A percentile compares a stretch with the other conserved stretches of the same genome.
phyloP scores from a whole-genome alignment of 2,888 invertebrate genomes.

The Cephus pulcher region DNA sequence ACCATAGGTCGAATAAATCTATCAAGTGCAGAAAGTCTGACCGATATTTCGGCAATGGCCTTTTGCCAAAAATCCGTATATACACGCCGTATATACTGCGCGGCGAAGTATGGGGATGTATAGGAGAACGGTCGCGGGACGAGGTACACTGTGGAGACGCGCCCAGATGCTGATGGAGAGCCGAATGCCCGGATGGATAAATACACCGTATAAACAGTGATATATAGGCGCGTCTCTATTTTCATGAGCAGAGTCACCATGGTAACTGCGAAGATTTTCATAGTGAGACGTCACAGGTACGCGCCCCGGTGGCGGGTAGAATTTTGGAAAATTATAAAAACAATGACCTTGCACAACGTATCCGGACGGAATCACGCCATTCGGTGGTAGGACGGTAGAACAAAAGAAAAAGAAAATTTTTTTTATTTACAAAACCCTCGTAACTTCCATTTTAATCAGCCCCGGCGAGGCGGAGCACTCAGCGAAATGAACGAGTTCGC shows the following conservation, averaged over 20 bases:
- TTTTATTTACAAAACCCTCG: not conserved
- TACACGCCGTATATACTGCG: not conserved
- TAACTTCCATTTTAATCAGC: not conserved
- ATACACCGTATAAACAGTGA: slow-evolving; percentile 32
- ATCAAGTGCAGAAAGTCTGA: slow-evolving; percentile 32
- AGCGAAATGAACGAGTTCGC: not conserved
- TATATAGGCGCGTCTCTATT: slow-evolving; percentile 30
- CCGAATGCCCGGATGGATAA: slow-evolving; percentile 21
- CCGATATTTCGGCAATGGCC: slow-evolving; percentile 44
- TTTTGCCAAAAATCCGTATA: slow-evolving; percentile 36
- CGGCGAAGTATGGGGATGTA: not conserved
- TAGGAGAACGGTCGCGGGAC: not conserved
- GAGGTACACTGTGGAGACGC: not conserved
- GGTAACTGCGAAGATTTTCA: not conserved
- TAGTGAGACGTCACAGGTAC: not conserved
- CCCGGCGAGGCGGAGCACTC: not conserved
- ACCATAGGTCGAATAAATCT: slow-evolving; percentile 25
- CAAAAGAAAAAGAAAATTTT: not conserved
- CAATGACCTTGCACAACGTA: not conserved
- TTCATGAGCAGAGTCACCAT: not conserved
- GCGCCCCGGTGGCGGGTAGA: not conserved
- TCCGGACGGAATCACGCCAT: not conserved
- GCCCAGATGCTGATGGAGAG: not conserved
- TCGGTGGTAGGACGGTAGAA: not conserved
- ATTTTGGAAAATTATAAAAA: no score